Conservation (phyloP, 2,888 invertebrate genomes). For the Rhynchonema sp. region DNA sequence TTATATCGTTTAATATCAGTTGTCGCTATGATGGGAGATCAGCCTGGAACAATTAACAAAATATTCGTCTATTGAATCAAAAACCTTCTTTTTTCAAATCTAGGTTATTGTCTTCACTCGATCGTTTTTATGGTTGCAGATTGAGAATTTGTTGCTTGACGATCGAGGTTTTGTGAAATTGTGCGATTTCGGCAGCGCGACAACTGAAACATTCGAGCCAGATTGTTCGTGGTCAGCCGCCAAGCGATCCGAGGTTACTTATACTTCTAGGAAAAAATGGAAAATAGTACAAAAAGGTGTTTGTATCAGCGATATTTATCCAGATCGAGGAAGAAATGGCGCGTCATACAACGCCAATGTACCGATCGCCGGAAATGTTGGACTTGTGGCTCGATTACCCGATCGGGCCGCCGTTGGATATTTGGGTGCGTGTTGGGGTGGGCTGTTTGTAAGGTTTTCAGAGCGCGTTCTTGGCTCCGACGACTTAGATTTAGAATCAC, state of each 20-base stretch:
- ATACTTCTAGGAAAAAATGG: not conserved
- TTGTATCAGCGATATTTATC: constrained; percentile 1
- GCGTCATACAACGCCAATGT: constrained; percentile 49
- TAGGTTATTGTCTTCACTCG: too few species aligned
- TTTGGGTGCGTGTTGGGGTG: too few species aligned
- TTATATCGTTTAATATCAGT: too few species aligned
- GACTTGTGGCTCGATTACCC: constrained; percentile 89
- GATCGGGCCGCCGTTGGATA: constrained; percentile 70
- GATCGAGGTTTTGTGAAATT: constrained; percentile 65
- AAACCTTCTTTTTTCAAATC: not conserved
- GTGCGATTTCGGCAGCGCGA: constrained; percentile 93
- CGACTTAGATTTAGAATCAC: too few species aligned
- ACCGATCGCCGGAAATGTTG: constrained; percentile 91
- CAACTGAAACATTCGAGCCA: constrained; percentile 54
- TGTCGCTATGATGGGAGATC: too few species aligned
- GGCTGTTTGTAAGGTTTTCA: too few species aligned
- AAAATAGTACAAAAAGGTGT: not conserved
- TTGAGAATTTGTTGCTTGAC: constrained; percentile 78
- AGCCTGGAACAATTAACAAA: too few species aligned
- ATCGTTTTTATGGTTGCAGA: constrained; percentile 16
- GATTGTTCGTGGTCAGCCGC: constrained; percentile 78
- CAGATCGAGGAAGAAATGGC: constrained; percentile 30
- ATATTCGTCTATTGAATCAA: too few species aligned
- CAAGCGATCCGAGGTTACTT: constrained; percentile 56
- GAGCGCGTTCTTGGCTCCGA: too few species aligned